Evolutionary conservation across 2,888 invertebrate genomes (phyloP), one percentile per base, ranked within the genome.

Genomic region (Herminia tarsipennalis): DNA sequence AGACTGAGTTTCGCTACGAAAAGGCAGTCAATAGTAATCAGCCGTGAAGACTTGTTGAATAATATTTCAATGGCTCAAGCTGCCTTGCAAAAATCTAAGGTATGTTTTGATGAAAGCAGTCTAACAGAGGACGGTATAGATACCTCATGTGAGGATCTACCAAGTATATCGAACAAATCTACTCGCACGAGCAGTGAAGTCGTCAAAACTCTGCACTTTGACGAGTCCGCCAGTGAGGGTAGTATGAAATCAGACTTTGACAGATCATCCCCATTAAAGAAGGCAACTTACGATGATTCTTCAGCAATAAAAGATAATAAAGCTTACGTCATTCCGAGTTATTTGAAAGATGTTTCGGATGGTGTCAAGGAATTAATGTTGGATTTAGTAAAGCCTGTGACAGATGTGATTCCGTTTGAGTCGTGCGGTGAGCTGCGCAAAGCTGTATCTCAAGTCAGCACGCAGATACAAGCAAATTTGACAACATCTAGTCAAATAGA

Each of bases 401-500:
- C 73, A 0, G 87, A 88, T 16, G 54, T 58, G 0, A 4, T 76
- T 18, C 83, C 84, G 0, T 82, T 76, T 18, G 73, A 73, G 0
- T 29, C 45, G 0, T n/a, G n/a, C 0, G 28, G 16, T 4, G 9
- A 52, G 2, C 61, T 0, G 56, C 44, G 13, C 58, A 59, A 5
- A n/a, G 12, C 33, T 0, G 43, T 67, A 0, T 81, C 85, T 0
- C 79, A 73, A 0, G 68, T 73, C 29, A 85, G 81, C 41, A 81
- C 67, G 0, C 76, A 88, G 36, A 67, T 87, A 22, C 89, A 91
- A 63, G 81, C 87, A 0, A 83, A 86, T 53, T 47, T 87, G 2
- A 18, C 73, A 0, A 66, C 79, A 0, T 84, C 90, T 0, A 90
- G 89, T 42, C 90, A 90, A 65, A 75, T 89, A 6, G 89, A 88